Evolutionary conservation across 2,113 vertebrate species (phyloP).

Genomic region (Porphyrio hochstetteri): DNA sequence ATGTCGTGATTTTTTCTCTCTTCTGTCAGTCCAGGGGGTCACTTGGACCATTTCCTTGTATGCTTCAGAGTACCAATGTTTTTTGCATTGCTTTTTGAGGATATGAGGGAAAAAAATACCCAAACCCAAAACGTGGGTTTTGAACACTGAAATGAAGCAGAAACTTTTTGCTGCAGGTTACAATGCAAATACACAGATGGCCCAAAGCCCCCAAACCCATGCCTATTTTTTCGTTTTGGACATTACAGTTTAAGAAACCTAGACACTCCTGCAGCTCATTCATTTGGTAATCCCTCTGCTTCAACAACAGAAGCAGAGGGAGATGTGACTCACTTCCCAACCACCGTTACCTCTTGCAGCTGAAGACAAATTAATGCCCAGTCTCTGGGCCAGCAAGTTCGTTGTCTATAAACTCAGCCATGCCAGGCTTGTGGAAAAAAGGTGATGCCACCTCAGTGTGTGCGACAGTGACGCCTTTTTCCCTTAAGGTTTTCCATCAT

Average conservation of each 20-base stretch:
- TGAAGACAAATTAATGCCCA: neutral
- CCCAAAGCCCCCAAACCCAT: neutral
- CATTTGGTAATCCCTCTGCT: slow-evolving; percentile 4
- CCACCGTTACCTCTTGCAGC: neutral
- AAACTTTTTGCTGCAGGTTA: slow-evolving; percentile 10
- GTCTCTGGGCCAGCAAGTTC: neutral
- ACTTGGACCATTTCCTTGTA: neutral
- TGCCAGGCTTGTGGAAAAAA: neutral
- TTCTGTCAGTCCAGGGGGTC: neutral
- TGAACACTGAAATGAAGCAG: slow-evolving; percentile 29
- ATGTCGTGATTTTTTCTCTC: neutral
- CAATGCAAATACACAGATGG: neutral
- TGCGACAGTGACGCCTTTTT: neutral
- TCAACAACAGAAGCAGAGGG: neutral
- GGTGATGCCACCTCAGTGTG: neutral
- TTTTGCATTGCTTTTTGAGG: neutral
- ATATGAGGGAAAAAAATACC: neutral
- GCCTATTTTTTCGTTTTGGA: neutral
- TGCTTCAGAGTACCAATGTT: neutral
- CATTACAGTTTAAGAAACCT: neutral
- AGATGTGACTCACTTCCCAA: slow-evolving; percentile 35
- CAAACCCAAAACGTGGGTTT: neutral
- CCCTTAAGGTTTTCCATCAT: neutral
- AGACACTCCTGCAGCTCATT: neutral
- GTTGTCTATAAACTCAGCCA: neutral